Evolutionary conservation across 1,140 invertebrate species (phyloP).

Genomic region (Diachasmimorpha longicaudata): DNA sequence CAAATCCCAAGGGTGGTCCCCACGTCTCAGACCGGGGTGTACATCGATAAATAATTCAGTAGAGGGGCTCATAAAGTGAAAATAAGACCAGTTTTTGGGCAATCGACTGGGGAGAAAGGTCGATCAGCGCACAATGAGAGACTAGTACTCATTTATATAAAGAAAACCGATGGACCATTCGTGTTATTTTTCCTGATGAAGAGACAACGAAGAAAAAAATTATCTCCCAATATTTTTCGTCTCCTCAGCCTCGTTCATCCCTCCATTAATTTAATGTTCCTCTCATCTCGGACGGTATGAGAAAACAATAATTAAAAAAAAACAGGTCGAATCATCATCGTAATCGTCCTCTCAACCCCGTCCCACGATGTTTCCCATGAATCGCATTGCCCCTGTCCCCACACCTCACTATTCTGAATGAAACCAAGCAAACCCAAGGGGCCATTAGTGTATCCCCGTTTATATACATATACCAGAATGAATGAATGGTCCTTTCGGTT

Average conservation of each 20-base stretch:
- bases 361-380: constrained; percentile 12
- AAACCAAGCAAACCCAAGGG: constrained; percentile 36
- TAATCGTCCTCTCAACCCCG: not conserved
- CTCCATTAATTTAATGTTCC: too few relatives aligned
- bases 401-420: constrained; percentile 40
- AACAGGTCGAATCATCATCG: too few relatives aligned
- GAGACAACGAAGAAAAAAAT: too few relatives aligned
- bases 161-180: too few relatives aligned
- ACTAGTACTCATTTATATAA: not conserved
- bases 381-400: not conserved
- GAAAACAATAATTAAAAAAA: too few relatives aligned
- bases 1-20: constrained; percentile 59
- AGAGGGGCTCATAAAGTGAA: constrained; percentile 43
- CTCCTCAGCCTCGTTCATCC: too few relatives aligned
- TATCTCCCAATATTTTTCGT: too few relatives aligned
- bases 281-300: too few relatives aligned
- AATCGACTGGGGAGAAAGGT: not conserved
- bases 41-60: constrained; percentile 47
- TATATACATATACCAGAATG: constrained; percentile 30
- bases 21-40: constrained; percentile 30
- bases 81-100: constrained; percentile 34
- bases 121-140: not conserved
- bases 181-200: too few relatives aligned
- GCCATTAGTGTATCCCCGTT: constrained; percentile 46
- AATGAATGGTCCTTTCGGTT: constrained; percentile 51